Evolutionary conservation across 2,797 vertebrate genomes (phyloP).

Genomic region (Helostoma temminkii): DNA sequence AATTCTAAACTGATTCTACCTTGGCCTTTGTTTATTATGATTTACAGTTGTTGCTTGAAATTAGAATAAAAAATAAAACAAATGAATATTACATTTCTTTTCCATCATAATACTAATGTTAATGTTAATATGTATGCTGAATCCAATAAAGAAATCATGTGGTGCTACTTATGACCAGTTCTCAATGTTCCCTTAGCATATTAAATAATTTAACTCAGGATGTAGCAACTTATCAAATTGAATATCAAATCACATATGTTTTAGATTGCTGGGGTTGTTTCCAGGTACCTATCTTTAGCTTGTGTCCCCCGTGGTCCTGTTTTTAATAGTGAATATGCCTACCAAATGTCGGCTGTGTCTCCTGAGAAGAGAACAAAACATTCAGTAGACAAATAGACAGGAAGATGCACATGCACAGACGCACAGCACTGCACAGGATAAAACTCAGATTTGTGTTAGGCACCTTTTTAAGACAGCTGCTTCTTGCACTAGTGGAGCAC

Average conservation of each 20-base stretch:
- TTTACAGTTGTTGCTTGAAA: conserved; percentile 54
- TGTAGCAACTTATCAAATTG: conserved; percentile 72
- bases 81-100: conserved; percentile 49
- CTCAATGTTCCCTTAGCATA: conserved; percentile 51
- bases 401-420: conserved; percentile 45
- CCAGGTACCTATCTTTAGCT: conserved; percentile 73
- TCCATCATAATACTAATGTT: conserved; percentile 41
- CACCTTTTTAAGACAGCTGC: conserved; percentile 69
- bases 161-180: conserved; percentile 51
- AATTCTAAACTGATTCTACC: conserved; percentile 51
- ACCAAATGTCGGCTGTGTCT: conserved; percentile 73
- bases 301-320: conserved; percentile 68
- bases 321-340: conserved; percentile 73
- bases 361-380: conserved; percentile 67
- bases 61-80: conserved; percentile 33
- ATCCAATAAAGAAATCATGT: conserved; percentile 64
- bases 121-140: conserved; percentile 46
- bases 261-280: conserved; percentile 62
- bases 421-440: conserved; percentile 50
- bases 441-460: conserved; percentile 60
- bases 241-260: conserved; percentile 75
- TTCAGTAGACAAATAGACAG: conserved; percentile 64
- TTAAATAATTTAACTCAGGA: conserved; percentile 72
- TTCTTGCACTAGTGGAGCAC: conserved; percentile 73
- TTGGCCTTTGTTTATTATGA: conserved; percentile 23